Conservation (phyloP, 2,113 vertebrate species). For the Brachyistius frenatus region DNA sequence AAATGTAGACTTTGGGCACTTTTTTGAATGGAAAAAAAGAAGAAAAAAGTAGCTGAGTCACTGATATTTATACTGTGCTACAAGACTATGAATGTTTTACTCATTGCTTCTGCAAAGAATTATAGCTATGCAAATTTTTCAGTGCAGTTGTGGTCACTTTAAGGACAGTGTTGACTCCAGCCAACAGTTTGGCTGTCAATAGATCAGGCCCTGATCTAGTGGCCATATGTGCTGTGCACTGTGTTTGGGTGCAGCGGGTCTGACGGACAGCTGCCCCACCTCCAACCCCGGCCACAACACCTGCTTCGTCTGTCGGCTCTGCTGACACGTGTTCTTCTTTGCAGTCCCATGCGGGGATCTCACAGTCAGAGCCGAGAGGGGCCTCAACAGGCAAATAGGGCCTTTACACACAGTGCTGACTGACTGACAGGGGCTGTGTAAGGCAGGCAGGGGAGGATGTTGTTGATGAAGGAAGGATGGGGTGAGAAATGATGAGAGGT, state of each 20-base stretch:
- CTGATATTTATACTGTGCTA: background rate
- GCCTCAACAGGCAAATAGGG: constrained; percentile 49
- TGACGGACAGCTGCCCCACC: constrained; percentile 79
- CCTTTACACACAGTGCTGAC: constrained; percentile 50
- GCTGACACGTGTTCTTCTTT: constrained; percentile 77
- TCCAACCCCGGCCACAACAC: constrained; percentile 54
- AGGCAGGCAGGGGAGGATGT: background rate
- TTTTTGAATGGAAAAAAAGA: background rate
- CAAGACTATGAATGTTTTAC: background rate
- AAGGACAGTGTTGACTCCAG: constrained; percentile 21
- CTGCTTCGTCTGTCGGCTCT: constrained; percentile 68
- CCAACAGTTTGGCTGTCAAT: constrained; percentile 37
- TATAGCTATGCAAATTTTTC: background rate
- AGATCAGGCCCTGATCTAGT: constrained; percentile 44
- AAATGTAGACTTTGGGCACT: background rate
- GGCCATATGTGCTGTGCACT: constrained; percentile 49
- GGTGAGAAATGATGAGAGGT: constrained; percentile 42
- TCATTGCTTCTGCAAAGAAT: background rate
- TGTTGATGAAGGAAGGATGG: constrained; percentile 23
- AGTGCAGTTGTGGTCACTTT: constrained; percentile 1
- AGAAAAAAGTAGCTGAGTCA: background rate
- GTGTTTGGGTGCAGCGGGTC: constrained; percentile 48
- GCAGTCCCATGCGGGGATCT: constrained; percentile 49
- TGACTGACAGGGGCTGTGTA: constrained; percentile 38
- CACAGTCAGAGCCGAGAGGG: constrained; percentile 47